These are phyloP conservation scores for Apamea epomidion DNA, from an alignment of 2,888 invertebrate genomes.

Conservation along the genomic window DNA sequence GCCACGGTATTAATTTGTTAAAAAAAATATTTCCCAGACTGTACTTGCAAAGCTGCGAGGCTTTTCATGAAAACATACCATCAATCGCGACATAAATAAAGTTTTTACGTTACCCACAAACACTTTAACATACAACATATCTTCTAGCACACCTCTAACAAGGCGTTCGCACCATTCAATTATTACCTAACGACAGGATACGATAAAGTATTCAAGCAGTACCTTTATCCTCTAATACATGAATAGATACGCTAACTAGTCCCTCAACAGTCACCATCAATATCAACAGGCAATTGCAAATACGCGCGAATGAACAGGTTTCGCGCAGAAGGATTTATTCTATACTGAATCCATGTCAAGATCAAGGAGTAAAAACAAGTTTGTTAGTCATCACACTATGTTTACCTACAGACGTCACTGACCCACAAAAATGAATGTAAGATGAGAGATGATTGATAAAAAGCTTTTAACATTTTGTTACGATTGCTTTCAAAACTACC, in stretches of 20 bases:
- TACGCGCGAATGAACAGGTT: slow-evolving; percentile 80
- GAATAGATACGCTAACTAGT: slow-evolving; percentile 39
- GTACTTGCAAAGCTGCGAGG: neutral
- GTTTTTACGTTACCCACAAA: slow-evolving; percentile 19
- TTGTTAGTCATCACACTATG: slow-evolving; percentile 80
- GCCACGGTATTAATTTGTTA: neutral
- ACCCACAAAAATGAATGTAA: slow-evolving; percentile 79
- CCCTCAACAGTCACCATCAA: slow-evolving; percentile 59
- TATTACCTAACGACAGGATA: slow-evolving; percentile 48
- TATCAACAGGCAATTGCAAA: slow-evolving; percentile 75
- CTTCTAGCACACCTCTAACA: slow-evolving; percentile 24
- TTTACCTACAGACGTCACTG: slow-evolving; percentile 80
- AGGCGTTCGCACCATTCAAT: slow-evolving; percentile 38
- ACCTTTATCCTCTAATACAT: slow-evolving; percentile 45
- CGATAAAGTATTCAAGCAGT: slow-evolving; percentile 47
- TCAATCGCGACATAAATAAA: slow-evolving; percentile 15
- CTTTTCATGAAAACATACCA: slow-evolving; percentile 39
- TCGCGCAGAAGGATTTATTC: slow-evolving; percentile 83
- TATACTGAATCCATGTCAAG: slow-evolving; percentile 86
- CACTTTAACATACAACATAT: slow-evolving; percentile 6
- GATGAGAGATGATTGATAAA: slow-evolving; percentile 64
- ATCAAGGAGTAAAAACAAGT: slow-evolving; percentile 86
- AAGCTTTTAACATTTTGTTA: slow-evolving; percentile 28
- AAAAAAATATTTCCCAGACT: neutral
- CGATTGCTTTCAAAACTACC: slow-evolving; percentile 16